Base-by-base conservation (phyloP, 2,113 vertebrate species). In the Gorsachius goisagi region DNA sequence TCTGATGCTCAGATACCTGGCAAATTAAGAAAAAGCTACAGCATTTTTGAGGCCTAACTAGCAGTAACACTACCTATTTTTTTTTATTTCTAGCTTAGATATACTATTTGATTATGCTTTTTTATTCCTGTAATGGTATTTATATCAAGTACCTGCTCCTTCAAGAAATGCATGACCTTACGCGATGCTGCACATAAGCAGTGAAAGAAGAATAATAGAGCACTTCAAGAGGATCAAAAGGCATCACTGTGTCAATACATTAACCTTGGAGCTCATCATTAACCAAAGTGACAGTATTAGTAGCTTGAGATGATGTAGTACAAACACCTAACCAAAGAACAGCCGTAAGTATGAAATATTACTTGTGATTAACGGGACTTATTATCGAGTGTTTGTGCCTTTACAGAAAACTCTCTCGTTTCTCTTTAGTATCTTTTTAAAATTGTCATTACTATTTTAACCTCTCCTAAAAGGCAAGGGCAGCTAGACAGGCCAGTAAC, bases 191-290 rank as follows among this genome's bases (percentile, higher is more conserved):
- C 58, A 56, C 16, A 24, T 12, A 59, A 84, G 14, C 12, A 87
- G 35, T 4, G 17, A 58, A 32, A 85, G 68, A 47, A 69, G 72
- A 76, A 6, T 4, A 45, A 9, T 33, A 41, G 56, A 78, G n/a
- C n/a, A 72, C 47, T 68, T 66, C 32, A 20, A 76, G 63, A 78
- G 62, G 58, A 73, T 49, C 66, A 33, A 45, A 81, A 92, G 39
- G 49, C 76, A 67, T 17, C 44, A 7, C 56, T 1, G 15, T 39
- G 88, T 35, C 86, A 88, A 80, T 33, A 76, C 85, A 75, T 85
- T 58, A 92, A 82, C 87, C 90, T 52, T 50, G 74, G 80, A 85
- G 89, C 53, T 91, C 50, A 9, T 47, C 89, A 47, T 53, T 50
- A 58, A 35, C 63, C 37, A 23, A 28, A 2, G 3, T 56, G 75